A percentile compares a stretch with the other conserved stretches of the same genome.
These are phyloP conservation scores for Paracanthobrama guichenoti DNA, from an alignment of 2,113 vertebrate genomes.

Conservation along the genomic window DNA sequence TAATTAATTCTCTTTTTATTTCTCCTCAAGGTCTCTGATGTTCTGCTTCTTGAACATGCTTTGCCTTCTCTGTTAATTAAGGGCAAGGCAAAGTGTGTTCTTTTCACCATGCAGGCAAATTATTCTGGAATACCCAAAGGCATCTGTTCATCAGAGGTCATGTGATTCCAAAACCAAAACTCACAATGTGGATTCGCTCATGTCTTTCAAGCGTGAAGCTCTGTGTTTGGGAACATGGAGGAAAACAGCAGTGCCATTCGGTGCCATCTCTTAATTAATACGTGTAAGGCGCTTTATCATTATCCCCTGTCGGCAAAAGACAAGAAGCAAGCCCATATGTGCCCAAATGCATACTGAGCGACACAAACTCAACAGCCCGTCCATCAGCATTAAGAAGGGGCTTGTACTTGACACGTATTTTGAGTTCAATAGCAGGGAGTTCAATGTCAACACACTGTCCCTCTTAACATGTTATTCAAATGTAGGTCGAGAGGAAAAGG, in stretches of 20 bases:
- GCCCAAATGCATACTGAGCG: conserved; percentile 3
- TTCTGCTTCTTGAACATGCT: conserved; percentile 33
- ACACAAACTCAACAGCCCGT: conserved; percentile 20
- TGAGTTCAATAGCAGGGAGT: conserved; percentile 1
- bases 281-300: conserved; percentile 7
- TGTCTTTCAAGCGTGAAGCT: not conserved
- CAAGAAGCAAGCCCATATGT: not conserved
- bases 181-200: not conserved
- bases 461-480: conserved; percentile 10
- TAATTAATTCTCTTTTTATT: conserved; percentile 31
- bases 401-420: not conserved
- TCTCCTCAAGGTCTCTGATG: conserved; percentile 6
- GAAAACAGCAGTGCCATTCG: not conserved
- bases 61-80: conserved; percentile 39
- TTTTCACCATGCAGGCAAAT: not conserved
- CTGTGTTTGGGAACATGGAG: not conserved
- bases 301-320: not conserved
- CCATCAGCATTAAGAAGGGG: conserved; percentile 27
- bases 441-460: conserved; percentile 24
- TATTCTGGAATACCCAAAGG: conserved; percentile 26
- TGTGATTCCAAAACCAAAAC: conserved; percentile 25
- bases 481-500: not conserved
- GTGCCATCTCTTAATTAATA: conserved; percentile 39
- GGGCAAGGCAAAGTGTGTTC: conserved; percentile 13
- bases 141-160: conserved; percentile 21